Evolutionary conservation across 2,888 invertebrate genomes (phyloP).

Genomic region (Phymatocera aterrima): DNA sequence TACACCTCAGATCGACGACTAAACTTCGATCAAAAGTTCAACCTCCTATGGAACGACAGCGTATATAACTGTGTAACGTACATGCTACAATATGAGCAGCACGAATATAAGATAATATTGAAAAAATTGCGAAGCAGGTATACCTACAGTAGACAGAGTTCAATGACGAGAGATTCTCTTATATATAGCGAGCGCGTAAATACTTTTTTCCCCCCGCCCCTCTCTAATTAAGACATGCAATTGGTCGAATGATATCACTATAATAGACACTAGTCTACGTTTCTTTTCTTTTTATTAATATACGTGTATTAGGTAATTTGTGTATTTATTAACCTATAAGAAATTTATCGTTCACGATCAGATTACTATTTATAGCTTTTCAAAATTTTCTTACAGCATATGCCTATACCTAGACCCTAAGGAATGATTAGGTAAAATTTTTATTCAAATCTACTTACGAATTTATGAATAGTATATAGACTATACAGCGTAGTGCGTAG

Average conservation of each 20-base stretch:
- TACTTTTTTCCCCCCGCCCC: not conserved
- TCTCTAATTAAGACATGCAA: conserved; percentile 66
- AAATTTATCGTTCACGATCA: not conserved
- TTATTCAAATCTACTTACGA: not conserved
- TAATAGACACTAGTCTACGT: conserved; percentile 59
- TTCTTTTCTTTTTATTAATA: not conserved
- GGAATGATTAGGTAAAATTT: conserved; percentile 51
- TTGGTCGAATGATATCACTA: conserved; percentile 69
- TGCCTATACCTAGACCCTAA: no score
- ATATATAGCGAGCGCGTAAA: no score
- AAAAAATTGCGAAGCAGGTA: no score
- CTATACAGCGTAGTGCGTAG: conserved; percentile 3
- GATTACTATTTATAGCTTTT: not conserved
- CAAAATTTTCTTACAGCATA: not conserved
- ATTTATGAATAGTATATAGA: not conserved
- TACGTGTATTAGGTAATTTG: conserved; percentile 13
- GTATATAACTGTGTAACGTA: no score
- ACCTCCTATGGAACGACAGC: no score
- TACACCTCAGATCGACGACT: no score
- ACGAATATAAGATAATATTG: no score
- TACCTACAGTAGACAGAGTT: no score
- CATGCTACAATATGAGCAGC: no score
- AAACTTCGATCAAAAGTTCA: no score
- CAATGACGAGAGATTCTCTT: conserved; percentile 5
- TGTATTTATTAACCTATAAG: not conserved